Evolutionary conservation across 2,888 invertebrate species (phyloP), one percentile per base, ranked within the genome.

Genomic region (Rhodophaea formosa): DNA sequence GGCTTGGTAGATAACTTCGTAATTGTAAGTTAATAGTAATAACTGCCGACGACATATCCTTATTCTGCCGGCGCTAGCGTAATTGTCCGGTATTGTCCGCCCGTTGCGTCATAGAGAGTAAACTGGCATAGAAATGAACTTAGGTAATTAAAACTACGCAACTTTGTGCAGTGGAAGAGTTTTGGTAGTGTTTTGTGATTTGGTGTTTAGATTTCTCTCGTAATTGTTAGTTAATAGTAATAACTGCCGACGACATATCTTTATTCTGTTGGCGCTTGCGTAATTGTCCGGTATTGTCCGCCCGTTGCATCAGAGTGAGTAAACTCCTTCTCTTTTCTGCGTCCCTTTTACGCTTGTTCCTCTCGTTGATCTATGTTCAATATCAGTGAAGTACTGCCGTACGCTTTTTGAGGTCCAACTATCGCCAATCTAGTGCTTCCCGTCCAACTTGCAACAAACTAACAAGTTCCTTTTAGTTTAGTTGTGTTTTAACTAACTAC

Each of bases 341-440:
- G 39, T 39, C 39, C 12, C n/a, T 5, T 39, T 12, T 39, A 12
- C 39, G n/a, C 12, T 16, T 47, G 47, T 3, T 23, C 23, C 23
- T 23, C 29, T 6, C 10, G 5, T 43, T 62, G 58, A 8, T 65
- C 67, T 65, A n/a, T 65, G 64, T 1, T 14, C 47, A 56, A 52
- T 60, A 64, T 60, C 61, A 60, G 57, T 62, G 62, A 64, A 59
- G 59, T 60, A 60, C 59, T 57, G 54, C 17, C 59, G 64, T 68
- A 74, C 70, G 75, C 75, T 79, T 84, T 82, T 82, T 79, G 76
- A 78, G 75, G 74, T 67, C 76, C 77, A 73, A 76, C 72, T 69
- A 68, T 71, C 67, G 67, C 68, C 83, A 88, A 88, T 88, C 83
- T 83, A 84, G 69, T 74, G 72, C 79, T 88, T 88, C 88, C 88